Base-by-base conservation (phyloP, 2,888 invertebrate species). In the Leptinotarsa haldemani region DNA sequence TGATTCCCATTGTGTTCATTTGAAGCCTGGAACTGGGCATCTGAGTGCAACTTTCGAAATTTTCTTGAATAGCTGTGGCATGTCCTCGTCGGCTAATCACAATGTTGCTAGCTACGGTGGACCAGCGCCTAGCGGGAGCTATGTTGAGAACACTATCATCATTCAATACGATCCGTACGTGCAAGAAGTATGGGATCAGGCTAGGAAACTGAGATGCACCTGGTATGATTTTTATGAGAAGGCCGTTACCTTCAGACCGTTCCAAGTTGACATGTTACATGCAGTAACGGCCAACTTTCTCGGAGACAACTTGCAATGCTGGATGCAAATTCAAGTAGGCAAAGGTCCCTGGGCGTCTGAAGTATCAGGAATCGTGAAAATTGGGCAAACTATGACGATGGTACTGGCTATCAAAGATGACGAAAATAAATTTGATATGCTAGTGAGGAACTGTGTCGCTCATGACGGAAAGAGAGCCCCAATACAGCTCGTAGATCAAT, bases 301-400 rank as follows among this genome's bases (percentile, higher is more conserved):
- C 82, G 97, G 97, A 46, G 97, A 97, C 88, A 97, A 97, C 89
- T 89, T 97, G 82, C 97, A 97, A 86, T 97, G 97, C 88, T 97
- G 97, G 97, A 97, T 97, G 97, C 97, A 97, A 88, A 97, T 97
- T 82, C 97, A 97, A 88, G 97, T 97, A 64, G 97, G 97, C 71
- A 97, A 97, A 86, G 97, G 97, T 79, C 97, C 97, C 0, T 97
- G 97, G 97, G 97, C 97, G n/a, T 96, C 96, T 16, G 97, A 97
- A 88, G 97, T 97, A 48, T 96, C 96, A 0, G 97, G 97, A 70
- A 96, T 97, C 83, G 97, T 97, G 13, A 97, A 97, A 89, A 97
- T 97, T 80, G 97, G 97, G 30, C 97, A 97, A 86, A 97, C 97
- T 0, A 97, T 97, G 97, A 97, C 97, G 15, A 97, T 97, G 97